Conservation (phyloP, 2,797 vertebrate species). For the Aselliscus stoliczkanus region DNA sequence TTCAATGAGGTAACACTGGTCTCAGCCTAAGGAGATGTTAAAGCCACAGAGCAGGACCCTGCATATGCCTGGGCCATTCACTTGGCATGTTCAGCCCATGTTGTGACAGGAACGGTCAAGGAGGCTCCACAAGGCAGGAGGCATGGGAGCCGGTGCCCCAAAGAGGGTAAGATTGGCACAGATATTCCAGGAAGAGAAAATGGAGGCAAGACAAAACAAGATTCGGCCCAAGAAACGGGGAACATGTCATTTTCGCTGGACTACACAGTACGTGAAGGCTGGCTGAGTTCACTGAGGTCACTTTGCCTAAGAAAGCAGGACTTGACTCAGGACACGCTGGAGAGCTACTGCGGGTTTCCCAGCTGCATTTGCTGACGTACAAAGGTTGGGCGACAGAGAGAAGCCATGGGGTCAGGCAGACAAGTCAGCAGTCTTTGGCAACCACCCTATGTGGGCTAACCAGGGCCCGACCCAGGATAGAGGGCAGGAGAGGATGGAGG, state of each 20-base stretch:
- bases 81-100: background rate
- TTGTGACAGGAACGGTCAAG: accelerated
- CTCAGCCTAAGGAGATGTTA: background rate
- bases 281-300: background rate
- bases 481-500: background rate
- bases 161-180: background rate
- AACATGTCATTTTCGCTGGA: background rate
- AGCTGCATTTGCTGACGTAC: background rate
- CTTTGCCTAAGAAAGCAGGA: background rate
- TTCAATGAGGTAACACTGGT: background rate
- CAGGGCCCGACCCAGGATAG: background rate
- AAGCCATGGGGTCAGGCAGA: background rate
- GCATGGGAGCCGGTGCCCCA: background rate
- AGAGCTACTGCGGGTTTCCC: background rate
- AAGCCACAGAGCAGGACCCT: background rate
- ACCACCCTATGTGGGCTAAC: background rate
- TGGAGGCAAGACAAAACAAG: background rate
- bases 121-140: background rate
- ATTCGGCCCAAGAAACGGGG: background rate
- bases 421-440: background rate
- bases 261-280: background rate
- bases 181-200: background rate
- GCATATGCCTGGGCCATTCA: accelerated
- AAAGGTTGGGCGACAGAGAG: background rate
- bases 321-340: background rate